Evolutionary conservation across 2,888 invertebrate genomes (phyloP).

Genomic region (Luperina nickerlii): DNA sequence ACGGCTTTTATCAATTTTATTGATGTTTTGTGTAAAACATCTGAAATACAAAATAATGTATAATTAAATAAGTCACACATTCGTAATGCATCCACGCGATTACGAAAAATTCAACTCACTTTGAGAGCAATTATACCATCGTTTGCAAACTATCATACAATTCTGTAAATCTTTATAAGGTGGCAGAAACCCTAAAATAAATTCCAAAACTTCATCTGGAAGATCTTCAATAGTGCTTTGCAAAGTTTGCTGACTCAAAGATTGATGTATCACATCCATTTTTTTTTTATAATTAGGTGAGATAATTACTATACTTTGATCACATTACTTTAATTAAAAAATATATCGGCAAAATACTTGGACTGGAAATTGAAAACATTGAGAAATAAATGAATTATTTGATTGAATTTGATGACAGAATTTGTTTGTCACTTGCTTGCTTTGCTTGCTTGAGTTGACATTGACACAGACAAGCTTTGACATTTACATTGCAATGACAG

Average conservation of each 20-base stretch:
- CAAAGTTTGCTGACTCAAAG: constrained; percentile 78
- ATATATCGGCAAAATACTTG: constrained; percentile 47
- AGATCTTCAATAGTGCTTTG: constrained; percentile 91
- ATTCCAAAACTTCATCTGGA: constrained; percentile 98
- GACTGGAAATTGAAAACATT: constrained; percentile 65
- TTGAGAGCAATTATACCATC: constrained; percentile 95
- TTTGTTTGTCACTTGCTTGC: constrained; percentile 37
- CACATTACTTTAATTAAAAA: constrained; percentile 57
- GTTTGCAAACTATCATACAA: constrained; percentile 95
- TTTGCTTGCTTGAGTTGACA: neutral
- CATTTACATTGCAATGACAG: no score
- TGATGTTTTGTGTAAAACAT: constrained; percentile 94
- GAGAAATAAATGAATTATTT: constrained; percentile 51
- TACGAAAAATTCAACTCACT: constrained; percentile 90
- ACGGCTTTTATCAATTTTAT: constrained; percentile 94
- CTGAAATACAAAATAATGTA: constrained; percentile 86
- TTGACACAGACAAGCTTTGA: no score
- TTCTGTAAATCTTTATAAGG: constrained; percentile 97
- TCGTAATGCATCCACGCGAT: neutral
- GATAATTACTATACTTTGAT: constrained; percentile 49
- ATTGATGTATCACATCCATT: constrained; percentile 83
- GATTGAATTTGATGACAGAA: constrained; percentile 64
- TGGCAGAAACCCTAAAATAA: constrained; percentile 96
- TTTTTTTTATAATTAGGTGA: constrained; percentile 62
- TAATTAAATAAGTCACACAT: constrained; percentile 12